Conservation (phyloP, 2,797 vertebrate genomes). For the Poeciliopsis presidionis region DNA sequence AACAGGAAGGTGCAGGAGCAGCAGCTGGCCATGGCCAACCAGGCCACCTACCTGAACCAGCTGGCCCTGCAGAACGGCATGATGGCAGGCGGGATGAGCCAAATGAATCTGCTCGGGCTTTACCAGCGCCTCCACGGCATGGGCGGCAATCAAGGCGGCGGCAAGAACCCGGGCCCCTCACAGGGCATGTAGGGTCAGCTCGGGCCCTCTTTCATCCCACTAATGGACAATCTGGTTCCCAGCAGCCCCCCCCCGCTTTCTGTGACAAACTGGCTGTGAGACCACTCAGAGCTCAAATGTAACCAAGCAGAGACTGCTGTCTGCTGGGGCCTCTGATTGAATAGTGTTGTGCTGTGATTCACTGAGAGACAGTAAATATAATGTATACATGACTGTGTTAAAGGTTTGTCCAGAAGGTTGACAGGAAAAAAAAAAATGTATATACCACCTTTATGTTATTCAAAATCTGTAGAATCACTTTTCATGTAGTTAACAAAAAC, state of each 20-base stretch:
- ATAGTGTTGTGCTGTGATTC: constrained; percentile 57
- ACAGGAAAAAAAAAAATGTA: constrained; percentile 77
- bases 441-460: constrained; percentile 90
- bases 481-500: constrained; percentile 78
- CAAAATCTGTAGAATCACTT: constrained; percentile 78
- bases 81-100: constrained; percentile 72
- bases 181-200: constrained; percentile 88
- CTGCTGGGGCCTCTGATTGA: constrained; percentile 47
- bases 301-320: constrained; percentile 47
- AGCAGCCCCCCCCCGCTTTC: constrained; percentile 28
- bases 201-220: constrained; percentile 17
- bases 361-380: constrained; percentile 57
- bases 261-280: constrained; percentile 40
- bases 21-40: constrained; percentile 90
- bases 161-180: constrained; percentile 94
- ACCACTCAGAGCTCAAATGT: constrained; percentile 34
- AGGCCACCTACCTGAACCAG: constrained; percentile 90
- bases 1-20: constrained; percentile 96
- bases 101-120: constrained; percentile 94
- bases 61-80: constrained; percentile 88
- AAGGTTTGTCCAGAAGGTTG: constrained; percentile 65
- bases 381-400: constrained; percentile 71
- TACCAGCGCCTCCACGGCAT: constrained; percentile 93
- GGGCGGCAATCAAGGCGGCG: constrained; percentile 82
- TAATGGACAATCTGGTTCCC: constrained; percentile 30